Conservation (phyloP, 1,140 invertebrate genomes). For the silkworm (Bombyx mori) region ASM3026992v2 NC_085121.1:3195501-3196000, state of each 20-base stretch:
- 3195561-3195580: constrained; percentile 98
- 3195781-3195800: constrained; percentile 88
- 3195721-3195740: constrained; percentile 95
- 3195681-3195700: constrained; percentile 83
- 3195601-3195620: constrained; percentile 88
- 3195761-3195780: constrained; percentile 91
- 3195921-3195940: no score
- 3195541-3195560: constrained; percentile 97
- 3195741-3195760: constrained; percentile 96
- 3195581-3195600: constrained; percentile 97
- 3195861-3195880: no score
- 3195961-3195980: no score
- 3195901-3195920: no score
- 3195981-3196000: no score
- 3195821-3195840: constrained; percentile 30
- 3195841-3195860: no score
- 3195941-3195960: no score
- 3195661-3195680: constrained; percentile 94
- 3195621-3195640: constrained; percentile 97
- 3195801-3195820: constrained; percentile 88
- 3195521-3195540: constrained; percentile 99
- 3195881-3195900: no score
- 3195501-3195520: constrained; percentile 96
- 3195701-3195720: constrained; percentile 87
- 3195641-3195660: constrained; percentile 97